These are phyloP conservation scores for Conger conger DNA, from an alignment of 2,113 vertebrate genomes.

Conservation along the genomic window DNA sequence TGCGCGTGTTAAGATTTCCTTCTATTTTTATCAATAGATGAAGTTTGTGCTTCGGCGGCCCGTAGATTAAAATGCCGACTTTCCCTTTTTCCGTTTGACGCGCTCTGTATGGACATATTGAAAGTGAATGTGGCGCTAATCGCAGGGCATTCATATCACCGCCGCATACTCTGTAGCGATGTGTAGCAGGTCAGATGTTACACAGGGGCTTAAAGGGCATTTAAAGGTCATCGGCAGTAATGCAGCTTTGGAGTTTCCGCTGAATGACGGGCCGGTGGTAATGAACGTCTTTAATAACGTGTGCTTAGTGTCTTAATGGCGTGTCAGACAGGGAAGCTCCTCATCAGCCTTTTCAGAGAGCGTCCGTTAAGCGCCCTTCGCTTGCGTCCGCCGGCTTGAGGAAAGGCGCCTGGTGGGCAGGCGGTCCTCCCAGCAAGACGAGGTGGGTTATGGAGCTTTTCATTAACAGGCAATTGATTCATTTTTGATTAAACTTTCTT, in stretches of 20 bases:
- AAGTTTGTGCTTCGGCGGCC: neutral
- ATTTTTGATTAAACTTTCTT: conserved; percentile 20
- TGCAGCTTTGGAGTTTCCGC: neutral
- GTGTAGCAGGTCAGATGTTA: neutral
- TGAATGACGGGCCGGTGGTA: neutral
- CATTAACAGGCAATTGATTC: conserved; percentile 27
- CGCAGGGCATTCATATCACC: neutral
- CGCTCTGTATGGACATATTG: neutral
- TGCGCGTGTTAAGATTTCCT: neutral
- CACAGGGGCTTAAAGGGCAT: neutral
- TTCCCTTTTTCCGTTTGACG: neutral
- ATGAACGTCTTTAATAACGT: neutral
- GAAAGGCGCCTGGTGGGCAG: neutral
- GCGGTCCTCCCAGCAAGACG: neutral
- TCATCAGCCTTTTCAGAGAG: neutral
- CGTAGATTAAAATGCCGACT: neutral
- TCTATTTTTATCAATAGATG: neutral
- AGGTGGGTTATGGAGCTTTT: conserved; percentile 15
- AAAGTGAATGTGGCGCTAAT: neutral
- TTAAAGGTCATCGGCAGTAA: neutral
- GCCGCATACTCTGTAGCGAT: neutral
- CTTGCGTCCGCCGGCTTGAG: neutral
- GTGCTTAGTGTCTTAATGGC: neutral
- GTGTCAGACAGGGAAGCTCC: conserved; percentile 10
- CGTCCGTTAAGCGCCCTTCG: neutral